Percentiles rank a stretch among this genome's conserved stretches.
Conservation (phyloP, 2,888 invertebrate genomes). For the Gibbula magus region DNA sequence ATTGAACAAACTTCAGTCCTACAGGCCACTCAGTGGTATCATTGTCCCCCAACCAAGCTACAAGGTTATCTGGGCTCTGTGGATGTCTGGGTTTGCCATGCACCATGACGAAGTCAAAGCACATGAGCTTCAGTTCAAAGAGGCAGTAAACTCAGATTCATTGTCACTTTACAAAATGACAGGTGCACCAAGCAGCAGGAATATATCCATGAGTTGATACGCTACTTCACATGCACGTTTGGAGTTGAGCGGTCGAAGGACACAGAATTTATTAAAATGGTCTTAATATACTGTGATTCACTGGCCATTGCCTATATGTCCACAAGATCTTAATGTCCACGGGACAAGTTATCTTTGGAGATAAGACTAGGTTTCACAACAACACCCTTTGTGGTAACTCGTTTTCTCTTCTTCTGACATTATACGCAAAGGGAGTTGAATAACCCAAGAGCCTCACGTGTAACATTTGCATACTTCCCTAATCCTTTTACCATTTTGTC, state of each 20-base stretch:
- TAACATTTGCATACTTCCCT: constrained; percentile 20
- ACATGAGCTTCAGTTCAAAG: too few species aligned
- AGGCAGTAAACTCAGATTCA: not conserved
- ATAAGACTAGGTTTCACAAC: not conserved
- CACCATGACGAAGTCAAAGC: not conserved
- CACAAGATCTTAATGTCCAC: not conserved
- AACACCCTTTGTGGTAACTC: constrained; percentile 2
- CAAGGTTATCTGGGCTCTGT: not conserved
- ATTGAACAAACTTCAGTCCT: constrained; percentile 36
- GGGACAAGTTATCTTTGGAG: constrained; percentile 7
- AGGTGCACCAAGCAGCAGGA: constrained; percentile 12
- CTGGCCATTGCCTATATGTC: not conserved
- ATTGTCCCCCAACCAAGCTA: constrained; percentile 41
- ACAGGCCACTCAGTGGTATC: constrained; percentile 34
- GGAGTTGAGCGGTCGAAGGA: not conserved
- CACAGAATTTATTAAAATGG: constrained; percentile 1
- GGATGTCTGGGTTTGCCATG: not conserved
- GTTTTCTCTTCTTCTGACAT: constrained; percentile 5
- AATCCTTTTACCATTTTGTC: not conserved
- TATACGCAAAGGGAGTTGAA: constrained; percentile 18
- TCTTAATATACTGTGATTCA: constrained; percentile 14
- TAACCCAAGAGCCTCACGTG: not conserved
- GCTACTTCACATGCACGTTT: constrained; percentile 20
- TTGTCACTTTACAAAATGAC: not conserved
- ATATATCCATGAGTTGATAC: constrained; percentile 16